Evolutionary conservation across 2,113 vertebrate genomes (phyloP).

Genomic region (Emydura subglobosa): DNA sequence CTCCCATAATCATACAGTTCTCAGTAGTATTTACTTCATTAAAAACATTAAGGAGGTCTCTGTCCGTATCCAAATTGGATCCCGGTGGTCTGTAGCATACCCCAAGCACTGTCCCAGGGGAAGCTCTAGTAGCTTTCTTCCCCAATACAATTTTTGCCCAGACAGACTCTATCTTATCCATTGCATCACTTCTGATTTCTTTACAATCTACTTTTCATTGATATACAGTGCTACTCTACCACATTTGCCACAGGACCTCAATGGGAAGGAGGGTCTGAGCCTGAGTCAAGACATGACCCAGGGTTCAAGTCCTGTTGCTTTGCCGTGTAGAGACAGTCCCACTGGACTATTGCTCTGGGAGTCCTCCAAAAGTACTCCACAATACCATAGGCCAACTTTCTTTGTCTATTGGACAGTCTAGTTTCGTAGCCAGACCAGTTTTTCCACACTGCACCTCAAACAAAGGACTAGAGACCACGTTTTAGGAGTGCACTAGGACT

Average conservation of each 20-base stretch:
- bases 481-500: neutral
- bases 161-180: too few species aligned
- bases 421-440: neutral
- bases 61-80: too few species aligned
- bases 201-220: too few species aligned
- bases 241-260: neutral
- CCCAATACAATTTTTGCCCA: too few species aligned
- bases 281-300: neutral
- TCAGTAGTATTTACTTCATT: too few species aligned
- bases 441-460: neutral
- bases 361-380: neutral
- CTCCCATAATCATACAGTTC: too few species aligned
- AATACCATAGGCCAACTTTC: neutral
- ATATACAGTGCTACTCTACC: too few species aligned
- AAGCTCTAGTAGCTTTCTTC: too few species aligned
- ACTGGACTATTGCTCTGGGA: neutral
- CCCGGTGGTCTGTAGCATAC: too few species aligned
- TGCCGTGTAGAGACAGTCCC: neutral
- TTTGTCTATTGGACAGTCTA: neutral
- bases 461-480: neutral
- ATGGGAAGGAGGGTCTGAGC: neutral
- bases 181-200: too few species aligned
- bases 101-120: too few species aligned
- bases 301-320: neutral
- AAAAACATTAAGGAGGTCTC: too few species aligned